Evolutionary conservation across 1,140 invertebrate genomes (phyloP).

Genomic region (Tetramorium alpestre): DNA sequence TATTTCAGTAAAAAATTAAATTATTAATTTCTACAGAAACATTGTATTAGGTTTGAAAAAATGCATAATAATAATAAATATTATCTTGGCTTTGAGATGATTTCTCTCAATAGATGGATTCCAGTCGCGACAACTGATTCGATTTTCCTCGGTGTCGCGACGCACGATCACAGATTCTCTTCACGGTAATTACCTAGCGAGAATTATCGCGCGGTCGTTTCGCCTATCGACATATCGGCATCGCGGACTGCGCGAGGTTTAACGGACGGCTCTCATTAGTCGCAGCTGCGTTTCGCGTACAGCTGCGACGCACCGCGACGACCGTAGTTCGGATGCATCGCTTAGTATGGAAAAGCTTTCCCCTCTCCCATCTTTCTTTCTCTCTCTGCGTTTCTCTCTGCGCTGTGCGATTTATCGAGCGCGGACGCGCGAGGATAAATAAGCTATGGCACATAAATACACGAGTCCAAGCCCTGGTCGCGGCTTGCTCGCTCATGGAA

Average conservation of each 20-base stretch:
- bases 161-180: constrained; percentile 33
- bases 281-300: constrained; percentile 55
- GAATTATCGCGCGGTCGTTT: constrained; percentile 19
- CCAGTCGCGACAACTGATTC: background rate
- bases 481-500: constrained; percentile 37
- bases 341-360: constrained; percentile 46
- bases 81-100: background rate
- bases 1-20: background rate
- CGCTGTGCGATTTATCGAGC: constrained; percentile 58
- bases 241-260: constrained; percentile 45
- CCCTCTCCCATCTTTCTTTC: background rate
- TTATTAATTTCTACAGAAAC: background rate
- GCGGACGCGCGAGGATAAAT: constrained; percentile 60
- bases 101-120: background rate
- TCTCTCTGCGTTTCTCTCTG: background rate
- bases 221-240: constrained; percentile 37
- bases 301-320: constrained; percentile 42
- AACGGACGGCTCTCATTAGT: constrained; percentile 58
- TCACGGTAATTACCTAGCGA: constrained; percentile 31
- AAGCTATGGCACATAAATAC: constrained; percentile 65
- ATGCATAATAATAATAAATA: background rate
- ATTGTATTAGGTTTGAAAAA: background rate
- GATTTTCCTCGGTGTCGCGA: background rate
- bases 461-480: constrained; percentile 45
- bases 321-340: constrained; percentile 36